phyloP scores from a whole-genome alignment of 2,113 vertebrate species.

The Callithrix jacchus region DNA sequence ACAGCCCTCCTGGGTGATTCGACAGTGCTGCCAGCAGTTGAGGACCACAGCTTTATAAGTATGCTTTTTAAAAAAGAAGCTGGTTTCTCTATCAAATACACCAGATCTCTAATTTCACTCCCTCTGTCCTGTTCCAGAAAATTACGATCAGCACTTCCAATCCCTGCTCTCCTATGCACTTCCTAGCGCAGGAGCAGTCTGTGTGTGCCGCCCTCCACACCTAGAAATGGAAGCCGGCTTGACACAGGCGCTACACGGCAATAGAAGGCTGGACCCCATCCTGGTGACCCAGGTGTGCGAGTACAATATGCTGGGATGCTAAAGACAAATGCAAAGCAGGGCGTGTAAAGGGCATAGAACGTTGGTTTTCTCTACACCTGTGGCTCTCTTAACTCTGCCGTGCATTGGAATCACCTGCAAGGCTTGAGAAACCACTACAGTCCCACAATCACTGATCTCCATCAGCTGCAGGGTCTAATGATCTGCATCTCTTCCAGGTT shows the following conservation, averaged over 20 bases:
- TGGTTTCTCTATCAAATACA: not conserved
- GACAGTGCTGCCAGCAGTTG: not conserved
- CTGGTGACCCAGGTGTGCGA: not conserved
- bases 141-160: not conserved
- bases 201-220: too few relatives aligned
- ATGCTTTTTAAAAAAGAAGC: not conserved
- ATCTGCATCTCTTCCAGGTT: not conserved
- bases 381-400: not conserved
- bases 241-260: not conserved
- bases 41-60: not conserved
- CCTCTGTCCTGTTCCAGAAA: not conserved
- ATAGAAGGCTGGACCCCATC: not conserved
- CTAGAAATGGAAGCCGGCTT: not conserved
- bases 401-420: not conserved
- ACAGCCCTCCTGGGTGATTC: not conserved
- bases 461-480: not conserved
- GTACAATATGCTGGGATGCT: not conserved
- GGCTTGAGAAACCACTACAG: not conserved
- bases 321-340: not conserved
- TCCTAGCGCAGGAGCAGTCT: not conserved
- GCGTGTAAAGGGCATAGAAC: not conserved
- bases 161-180: fast-evolving
- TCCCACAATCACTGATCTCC: not conserved
- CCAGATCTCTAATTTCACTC: not conserved
- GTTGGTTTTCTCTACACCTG: not conserved